Percentiles rank a stretch among this genome's conserved stretches.
Conservation (phyloP, 1,140 invertebrate species). For the Bradynema listronoti region DNA sequence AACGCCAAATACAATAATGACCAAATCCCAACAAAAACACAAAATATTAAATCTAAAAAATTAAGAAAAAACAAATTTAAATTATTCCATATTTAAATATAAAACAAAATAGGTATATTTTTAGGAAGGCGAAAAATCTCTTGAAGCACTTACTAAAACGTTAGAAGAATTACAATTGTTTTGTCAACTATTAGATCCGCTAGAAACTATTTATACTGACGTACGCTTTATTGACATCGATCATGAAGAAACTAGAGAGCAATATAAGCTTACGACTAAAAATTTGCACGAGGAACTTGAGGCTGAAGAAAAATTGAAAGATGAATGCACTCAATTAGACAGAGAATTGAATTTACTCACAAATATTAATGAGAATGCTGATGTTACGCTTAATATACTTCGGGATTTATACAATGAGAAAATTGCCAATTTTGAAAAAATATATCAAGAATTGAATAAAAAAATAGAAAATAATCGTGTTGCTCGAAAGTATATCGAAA, state of each 20-base stretch:
- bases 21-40: too few species aligned
- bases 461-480: too few species aligned
- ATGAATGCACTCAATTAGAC: background rate
- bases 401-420: too few species aligned
- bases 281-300: background rate
- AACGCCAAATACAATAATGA: too few species aligned
- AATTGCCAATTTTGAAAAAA: too few species aligned
- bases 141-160: background rate
- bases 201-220: background rate
- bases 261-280: background rate
- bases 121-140: background rate
- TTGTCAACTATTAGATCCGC: background rate
- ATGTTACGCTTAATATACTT: too few species aligned
- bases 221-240: background rate
- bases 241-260: background rate
- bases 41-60: too few species aligned
- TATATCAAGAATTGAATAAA: too few species aligned
- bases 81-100: background rate
- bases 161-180: background rate
- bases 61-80: too few species aligned
- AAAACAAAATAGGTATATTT: background rate
- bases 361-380: background rate
- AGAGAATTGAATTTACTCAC: constrained; percentile 6
- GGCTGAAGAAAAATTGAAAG: background rate
- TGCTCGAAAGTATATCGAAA: too few species aligned